Evolutionary conservation across 1,140 invertebrate species (phyloP), one percentile per base, ranked within the genome.

Genomic region (Drosophila nigrodunni): DNA sequence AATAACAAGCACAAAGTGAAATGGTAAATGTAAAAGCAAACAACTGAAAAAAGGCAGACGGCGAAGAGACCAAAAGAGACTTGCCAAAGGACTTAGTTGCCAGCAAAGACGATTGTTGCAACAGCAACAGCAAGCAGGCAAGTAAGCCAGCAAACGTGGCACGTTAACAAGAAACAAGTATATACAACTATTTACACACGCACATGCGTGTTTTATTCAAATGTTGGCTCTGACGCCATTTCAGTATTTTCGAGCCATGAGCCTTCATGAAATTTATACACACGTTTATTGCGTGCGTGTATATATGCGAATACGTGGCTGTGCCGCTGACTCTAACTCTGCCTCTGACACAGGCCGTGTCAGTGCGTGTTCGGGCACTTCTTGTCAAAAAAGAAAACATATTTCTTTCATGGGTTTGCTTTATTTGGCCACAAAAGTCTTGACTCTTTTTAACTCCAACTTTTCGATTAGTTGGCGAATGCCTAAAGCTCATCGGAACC

Each of bases 211-310:
- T 59, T 30, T 30, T 81, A 89, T 89, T 89, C 86, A 90, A 89
- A 89, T 89, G 86, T 81, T 78, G 65, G 72, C 85, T 30, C 25
- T 90, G 86, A 85, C 78, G 86, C 85, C 85, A 81, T 89, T 78
- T 69, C 55, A 74, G 69, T 68, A 80, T 78, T 83, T 81, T 58
- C 62, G 44, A 70, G 74, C 47, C 18, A 21, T 21, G 18, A 21
- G 18, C 61, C 66, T 41, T 18, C 66, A 80, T 39, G 39, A 89
- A 89, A 89, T 89, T 85, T 80, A 89, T 85, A 78, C 85, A 64
- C 74, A 78, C 80, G 71, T 73, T 89, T 89, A 85, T 89, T 78
- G 85, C 76, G 64, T 74, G 67, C 68, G 70, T 69, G 21, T 15
- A 7, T 73, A 52, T 55, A 66, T 67, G 78, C 37, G 50, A 35